Percentiles rank a stretch among this genome's conserved stretches.
phyloP scores from a whole-genome alignment of 2,888 invertebrate species.

The Rhodophaea formosa region DNA sequence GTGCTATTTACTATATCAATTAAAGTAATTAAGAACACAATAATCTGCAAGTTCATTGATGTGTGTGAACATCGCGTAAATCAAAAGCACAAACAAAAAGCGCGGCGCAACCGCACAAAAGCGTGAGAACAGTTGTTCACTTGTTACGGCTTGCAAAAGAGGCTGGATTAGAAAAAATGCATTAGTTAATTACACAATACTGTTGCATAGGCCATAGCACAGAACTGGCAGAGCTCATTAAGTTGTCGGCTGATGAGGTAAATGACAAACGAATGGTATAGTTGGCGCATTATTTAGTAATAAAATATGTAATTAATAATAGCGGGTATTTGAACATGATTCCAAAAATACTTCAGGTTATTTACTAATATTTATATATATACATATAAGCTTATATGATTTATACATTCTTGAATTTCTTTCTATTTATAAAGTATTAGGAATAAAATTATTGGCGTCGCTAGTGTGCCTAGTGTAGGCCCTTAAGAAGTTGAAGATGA shows the following conservation, averaged over 20 bases:
- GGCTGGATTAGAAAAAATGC: slow-evolving; percentile 8
- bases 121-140: slow-evolving; percentile 1
- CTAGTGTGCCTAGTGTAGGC: too few species aligned
- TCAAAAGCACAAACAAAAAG: slow-evolving; percentile 8
- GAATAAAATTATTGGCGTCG: too few species aligned
- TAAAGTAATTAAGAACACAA: not conserved
- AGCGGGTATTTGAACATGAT: too few species aligned
- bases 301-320: too few species aligned
- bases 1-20: too few species aligned
- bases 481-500: too few species aligned
- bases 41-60: slow-evolving; percentile 9
- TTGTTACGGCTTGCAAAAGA: slow-evolving; percentile 10
- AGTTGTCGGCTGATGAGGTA: not conserved
- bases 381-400: too few species aligned
- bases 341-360: too few species aligned
- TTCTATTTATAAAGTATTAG: too few species aligned
- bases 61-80: slow-evolving; percentile 10
- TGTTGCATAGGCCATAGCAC: not conserved
- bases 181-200: slow-evolving; percentile 11
- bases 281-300: too few species aligned
- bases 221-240: not conserved
- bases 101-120: slow-evolving; percentile 8
- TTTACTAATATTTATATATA: too few species aligned
- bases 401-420: too few species aligned
- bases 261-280: not conserved